These are phyloP conservation scores for Podarcis raffonei DNA, from an alignment of 2,113 vertebrate species.

Conservation along the genomic window DNA sequence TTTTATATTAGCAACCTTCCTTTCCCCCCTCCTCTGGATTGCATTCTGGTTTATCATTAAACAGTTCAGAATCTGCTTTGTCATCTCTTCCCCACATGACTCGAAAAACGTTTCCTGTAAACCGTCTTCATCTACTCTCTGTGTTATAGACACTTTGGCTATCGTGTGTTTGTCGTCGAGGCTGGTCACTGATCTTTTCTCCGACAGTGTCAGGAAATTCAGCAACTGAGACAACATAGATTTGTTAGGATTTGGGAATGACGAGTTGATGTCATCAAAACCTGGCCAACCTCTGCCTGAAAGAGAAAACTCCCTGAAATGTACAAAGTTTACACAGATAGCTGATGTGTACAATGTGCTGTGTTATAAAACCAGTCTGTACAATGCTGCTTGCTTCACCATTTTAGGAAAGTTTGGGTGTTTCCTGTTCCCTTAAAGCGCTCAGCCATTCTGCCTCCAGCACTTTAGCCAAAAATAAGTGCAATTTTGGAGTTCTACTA, in stretches of 20 bases:
- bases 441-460: background rate
- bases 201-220: background rate
- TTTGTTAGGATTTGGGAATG: background rate
- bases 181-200: background rate
- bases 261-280: background rate
- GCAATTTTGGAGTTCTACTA: background rate
- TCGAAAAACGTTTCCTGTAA: background rate
- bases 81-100: background rate
- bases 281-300: background rate
- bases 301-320: background rate
- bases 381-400: background rate
- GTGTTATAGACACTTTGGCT: background rate
- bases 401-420: no score
- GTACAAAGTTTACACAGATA: background rate
- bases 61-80: background rate
- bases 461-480: background rate
- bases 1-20: background rate
- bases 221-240: background rate
- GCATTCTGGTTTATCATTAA: background rate
- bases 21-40: background rate
- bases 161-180: background rate
- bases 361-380: background rate
- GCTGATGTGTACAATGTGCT: background rate
- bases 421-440: background rate
- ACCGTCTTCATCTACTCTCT: background rate